A percentile compares a stretch with the other conserved stretches of the same genome.
phyloP scores from a whole-genome alignment of 2,888 invertebrate species.

The Cantharis lateralis region DNA sequence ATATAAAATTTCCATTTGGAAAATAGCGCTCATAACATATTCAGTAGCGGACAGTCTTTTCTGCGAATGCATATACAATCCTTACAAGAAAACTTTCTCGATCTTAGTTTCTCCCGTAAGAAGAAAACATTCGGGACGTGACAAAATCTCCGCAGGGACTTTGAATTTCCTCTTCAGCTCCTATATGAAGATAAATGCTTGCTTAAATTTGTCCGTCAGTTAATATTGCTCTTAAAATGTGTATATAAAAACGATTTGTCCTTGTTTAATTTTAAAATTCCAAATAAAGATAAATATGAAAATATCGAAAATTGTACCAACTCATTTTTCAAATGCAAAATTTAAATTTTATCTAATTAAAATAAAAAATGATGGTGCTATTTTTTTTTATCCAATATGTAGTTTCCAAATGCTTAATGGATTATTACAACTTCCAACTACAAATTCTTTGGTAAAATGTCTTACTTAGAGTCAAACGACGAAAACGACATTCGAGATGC shows the following conservation, averaged over 20 bases:
- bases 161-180: conserved; percentile 19
- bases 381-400: neutral
- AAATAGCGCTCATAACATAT: conserved; percentile 55
- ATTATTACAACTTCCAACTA: neutral
- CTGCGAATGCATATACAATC: conserved; percentile 42
- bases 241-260: neutral
- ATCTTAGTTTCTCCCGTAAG: conserved; percentile 39
- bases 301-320: neutral
- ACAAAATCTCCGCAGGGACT: conserved; percentile 58
- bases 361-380: neutral
- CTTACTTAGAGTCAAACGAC: conserved; percentile 22
- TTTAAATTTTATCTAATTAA: neutral
- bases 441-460: neutral
- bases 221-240: conserved; percentile 4
- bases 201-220: conserved; percentile 11
- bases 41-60: conserved; percentile 53
- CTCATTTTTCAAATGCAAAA: neutral
- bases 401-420: neutral
- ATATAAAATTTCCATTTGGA: conserved; percentile 57
- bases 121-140: conserved; percentile 53
- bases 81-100: conserved; percentile 27
- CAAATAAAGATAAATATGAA: neutral
- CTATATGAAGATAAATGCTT: conserved; percentile 25
- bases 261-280: neutral
- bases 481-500: conserved; percentile 45